A percentile compares a stretch with the other conserved stretches of the same genome.
Evolutionary conservation across 1,140 invertebrate species (phyloP).

Genomic region (Diabrotica undecimpunctata): DNA sequence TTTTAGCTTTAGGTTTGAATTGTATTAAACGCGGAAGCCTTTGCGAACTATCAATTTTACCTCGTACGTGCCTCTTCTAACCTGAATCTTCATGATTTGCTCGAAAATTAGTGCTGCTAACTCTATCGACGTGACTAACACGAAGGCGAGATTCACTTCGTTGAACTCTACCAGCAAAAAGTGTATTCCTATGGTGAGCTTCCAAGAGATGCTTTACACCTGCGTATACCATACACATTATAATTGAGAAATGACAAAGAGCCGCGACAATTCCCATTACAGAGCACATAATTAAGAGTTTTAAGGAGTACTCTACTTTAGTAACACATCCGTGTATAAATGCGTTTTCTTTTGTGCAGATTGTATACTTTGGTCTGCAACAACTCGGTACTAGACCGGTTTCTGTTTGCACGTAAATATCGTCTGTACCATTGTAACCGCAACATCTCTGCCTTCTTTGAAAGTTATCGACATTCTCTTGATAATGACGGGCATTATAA

Average conservation of each 20-base stretch:
- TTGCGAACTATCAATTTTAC: no score
- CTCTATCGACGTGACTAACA: no score
- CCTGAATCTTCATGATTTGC: no score
- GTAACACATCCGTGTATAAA: background rate
- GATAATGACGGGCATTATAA: background rate
- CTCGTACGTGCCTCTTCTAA: no score
- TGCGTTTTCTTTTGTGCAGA: background rate
- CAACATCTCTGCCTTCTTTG: conserved; percentile 6
- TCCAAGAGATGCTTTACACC: background rate
- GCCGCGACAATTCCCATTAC: background rate
- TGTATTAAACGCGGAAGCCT: no score
- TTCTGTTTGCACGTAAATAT: background rate
- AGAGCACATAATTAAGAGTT: background rate
- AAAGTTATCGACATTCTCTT: conserved; percentile 1
- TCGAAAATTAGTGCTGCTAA: no score
- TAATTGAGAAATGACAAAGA: background rate
- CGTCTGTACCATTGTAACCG: background rate
- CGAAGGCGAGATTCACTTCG: no score
- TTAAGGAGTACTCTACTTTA: background rate
- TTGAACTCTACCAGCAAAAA: no score
- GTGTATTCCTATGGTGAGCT: background rate
- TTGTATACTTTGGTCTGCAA: background rate
- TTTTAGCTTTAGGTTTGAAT: no score
- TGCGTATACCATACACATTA: background rate
- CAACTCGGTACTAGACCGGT: conserved; percentile 3